Percentiles rank a stretch among this genome's conserved stretches.
Conservation (phyloP, 2,797 vertebrate genomes). For the Galago senegalensis region DNA sequence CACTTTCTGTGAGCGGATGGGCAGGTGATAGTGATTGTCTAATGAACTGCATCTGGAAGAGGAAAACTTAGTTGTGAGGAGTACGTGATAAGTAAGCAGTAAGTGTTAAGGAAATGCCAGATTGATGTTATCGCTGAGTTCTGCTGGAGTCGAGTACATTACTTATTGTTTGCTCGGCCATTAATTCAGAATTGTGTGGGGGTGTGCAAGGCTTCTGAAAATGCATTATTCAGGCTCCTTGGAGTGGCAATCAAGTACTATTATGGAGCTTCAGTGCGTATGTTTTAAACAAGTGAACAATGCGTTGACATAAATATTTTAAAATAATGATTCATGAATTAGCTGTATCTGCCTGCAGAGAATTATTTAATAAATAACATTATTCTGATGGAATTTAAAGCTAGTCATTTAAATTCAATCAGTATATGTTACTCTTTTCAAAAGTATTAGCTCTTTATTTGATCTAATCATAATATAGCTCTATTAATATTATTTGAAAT, state of each 20-base stretch:
- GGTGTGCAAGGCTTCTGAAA: constrained; percentile 81
- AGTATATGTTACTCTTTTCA: constrained; percentile 49
- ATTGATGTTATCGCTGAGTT: constrained; percentile 73
- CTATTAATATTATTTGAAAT: constrained; percentile 67
- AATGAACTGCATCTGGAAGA: constrained; percentile 64
- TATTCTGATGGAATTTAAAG: constrained; percentile 80
- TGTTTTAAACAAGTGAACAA: constrained; percentile 89
- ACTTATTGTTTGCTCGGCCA: constrained; percentile 81
- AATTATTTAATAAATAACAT: constrained; percentile 82
- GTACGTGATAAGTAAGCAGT: constrained; percentile 64
- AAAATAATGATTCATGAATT: constrained; percentile 81
- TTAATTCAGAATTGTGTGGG: constrained; percentile 82
- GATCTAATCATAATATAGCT: constrained; percentile 42
- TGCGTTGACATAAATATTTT: constrained; percentile 88
- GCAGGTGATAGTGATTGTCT: constrained; percentile 73
- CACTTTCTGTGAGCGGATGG: constrained; percentile 67
- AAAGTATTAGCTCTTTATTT: constrained; percentile 63
- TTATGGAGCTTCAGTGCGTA: constrained; percentile 86
- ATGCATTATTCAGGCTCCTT: constrained; percentile 87
- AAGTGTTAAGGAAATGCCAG: constrained; percentile 75
- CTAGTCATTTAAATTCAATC: constrained; percentile 73
- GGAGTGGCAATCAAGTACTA: constrained; percentile 87
- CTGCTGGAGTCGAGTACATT: constrained; percentile 66
- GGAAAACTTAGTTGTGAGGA: constrained; percentile 71
- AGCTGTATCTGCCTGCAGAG: constrained; percentile 84